Base-by-base conservation (phyloP, 2,113 vertebrate genomes). In the Cygnus atratus region DNA sequence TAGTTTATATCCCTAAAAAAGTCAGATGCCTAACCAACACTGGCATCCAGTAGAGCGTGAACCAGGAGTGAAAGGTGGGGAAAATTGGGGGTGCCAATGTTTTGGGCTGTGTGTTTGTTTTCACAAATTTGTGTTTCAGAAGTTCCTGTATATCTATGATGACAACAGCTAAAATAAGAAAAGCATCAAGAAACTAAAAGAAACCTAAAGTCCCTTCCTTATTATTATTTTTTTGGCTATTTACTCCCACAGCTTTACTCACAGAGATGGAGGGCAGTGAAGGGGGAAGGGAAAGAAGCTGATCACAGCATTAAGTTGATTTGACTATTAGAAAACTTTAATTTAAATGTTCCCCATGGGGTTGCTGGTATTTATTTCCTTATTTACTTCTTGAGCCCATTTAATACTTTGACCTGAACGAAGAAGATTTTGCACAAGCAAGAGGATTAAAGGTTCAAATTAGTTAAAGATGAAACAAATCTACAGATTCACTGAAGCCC, bases 361-460 rank as follows among this genome's bases (percentile, higher is more conserved):
- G 41, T 33, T 92, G 92, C 74, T 94, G 71, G 65, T 84, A 94
- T 93, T 94, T 92, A 87, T 95, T 90, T 96, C 79, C 73, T 91
- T 92, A 88, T 92, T 95, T 96, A 76, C 71, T 96, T 92, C 81
- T 94, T 84, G 55, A 97, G 84, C 78, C 84, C 91, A 66, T 83
- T 93, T 94, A 97, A 97, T 95, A 83, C 90, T 95, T 94, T 80
- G 88, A 94, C 92, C 70, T 93, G 84, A 91, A 94, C 37, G 70
- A 90, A 93, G 76, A 95, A 78, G 41, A 89, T 48, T 91, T 93
- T 39, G 13, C 75, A 92, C 54, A 87, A 75, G 70, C 52, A 90
- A 86, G 48, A 88, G 72, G 83, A 93, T 90, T 95, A 94, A 84
- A 88, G 70, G 77, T 91, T 87, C 74, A 91, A 75, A 91, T 88